phyloP scores from a whole-genome alignment of 2,797 vertebrate species.

The Moxostoma hubbsi region DNA sequence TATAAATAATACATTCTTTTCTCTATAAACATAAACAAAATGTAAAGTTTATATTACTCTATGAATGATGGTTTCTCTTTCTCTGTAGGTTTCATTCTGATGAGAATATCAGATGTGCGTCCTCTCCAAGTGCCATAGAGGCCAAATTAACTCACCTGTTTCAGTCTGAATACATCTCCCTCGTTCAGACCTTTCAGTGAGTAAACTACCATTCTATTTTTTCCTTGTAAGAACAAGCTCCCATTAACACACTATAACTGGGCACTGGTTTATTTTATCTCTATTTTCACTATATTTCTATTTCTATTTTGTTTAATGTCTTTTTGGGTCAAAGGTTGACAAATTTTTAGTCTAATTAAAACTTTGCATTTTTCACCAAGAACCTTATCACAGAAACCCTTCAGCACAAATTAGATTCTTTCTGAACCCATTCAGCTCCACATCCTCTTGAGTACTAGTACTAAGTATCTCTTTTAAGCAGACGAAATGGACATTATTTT shows the following conservation, averaged over 20 bases:
- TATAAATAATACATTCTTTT: too few relatives aligned
- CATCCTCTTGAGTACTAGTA: background rate
- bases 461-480: slow-evolving; percentile 15
- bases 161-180: slow-evolving; percentile 63
- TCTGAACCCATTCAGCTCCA: background rate
- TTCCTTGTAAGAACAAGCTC: background rate
- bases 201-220: slow-evolving; percentile 20
- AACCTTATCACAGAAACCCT: slow-evolving; percentile 24
- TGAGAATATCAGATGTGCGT: slow-evolving; percentile 48
- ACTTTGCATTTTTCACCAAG: background rate
- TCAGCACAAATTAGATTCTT: slow-evolving; percentile 24
- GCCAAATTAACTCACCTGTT: slow-evolving; percentile 62
- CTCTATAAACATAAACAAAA: too few relatives aligned
- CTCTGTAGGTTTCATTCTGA: slow-evolving; percentile 58
- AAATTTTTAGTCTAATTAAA: slow-evolving; percentile 25
- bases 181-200: slow-evolving; percentile 65
- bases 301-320: slow-evolving; percentile 15
- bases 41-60: background rate
- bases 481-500: slow-evolving; percentile 1
- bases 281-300: slow-evolving; percentile 1
- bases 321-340: slow-evolving; percentile 27
- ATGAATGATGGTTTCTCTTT: slow-evolving; percentile 10
- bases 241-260: slow-evolving; percentile 14
- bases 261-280: slow-evolving; percentile 11
- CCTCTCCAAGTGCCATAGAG: slow-evolving; percentile 58